These are phyloP conservation scores for Adelognathus sp. DNA, from an alignment of 2,888 invertebrate species.

Conservation along the genomic window DNA sequence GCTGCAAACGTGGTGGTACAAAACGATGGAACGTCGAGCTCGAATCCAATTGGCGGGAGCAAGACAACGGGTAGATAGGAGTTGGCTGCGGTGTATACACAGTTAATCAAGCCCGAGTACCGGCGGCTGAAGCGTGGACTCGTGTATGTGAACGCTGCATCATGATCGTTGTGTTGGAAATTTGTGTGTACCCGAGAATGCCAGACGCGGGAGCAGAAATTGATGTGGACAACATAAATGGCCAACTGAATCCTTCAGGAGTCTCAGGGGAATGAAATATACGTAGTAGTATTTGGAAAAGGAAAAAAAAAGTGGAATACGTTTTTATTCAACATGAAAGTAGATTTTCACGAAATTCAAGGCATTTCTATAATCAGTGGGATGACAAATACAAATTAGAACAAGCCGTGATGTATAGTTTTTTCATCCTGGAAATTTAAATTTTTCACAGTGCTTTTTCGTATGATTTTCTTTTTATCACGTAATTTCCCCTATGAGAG, in stretches of 20 bases:
- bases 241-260: not conserved
- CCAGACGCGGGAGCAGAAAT: not conserved
- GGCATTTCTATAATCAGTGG: not conserved
- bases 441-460: too few relatives aligned
- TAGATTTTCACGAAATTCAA: not conserved
- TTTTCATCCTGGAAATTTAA: too few relatives aligned
- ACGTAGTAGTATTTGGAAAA: too few relatives aligned
- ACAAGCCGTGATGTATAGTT: too few relatives aligned
- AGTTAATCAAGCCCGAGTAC: conserved; percentile 79
- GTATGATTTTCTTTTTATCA: too few relatives aligned
- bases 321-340: too few relatives aligned
- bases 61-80: conserved; percentile 77
- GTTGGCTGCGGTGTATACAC: conserved; percentile 79
- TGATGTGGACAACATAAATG: not conserved
- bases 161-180: conserved; percentile 22
- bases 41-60: conserved; percentile 78
- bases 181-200: not conserved
- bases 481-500: too few relatives aligned
- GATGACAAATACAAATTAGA: not conserved
- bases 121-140: conserved; percentile 61
- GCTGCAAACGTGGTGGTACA: conserved; percentile 30
- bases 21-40: conserved; percentile 64
- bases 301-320: too few relatives aligned
- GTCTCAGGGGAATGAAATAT: too few relatives aligned
- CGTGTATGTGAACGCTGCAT: conserved; percentile 14